These are phyloP conservation scores for Leptopilina drosophilae DNA, from an alignment of 2,888 invertebrate species.

Conservation along the genomic window DNA sequence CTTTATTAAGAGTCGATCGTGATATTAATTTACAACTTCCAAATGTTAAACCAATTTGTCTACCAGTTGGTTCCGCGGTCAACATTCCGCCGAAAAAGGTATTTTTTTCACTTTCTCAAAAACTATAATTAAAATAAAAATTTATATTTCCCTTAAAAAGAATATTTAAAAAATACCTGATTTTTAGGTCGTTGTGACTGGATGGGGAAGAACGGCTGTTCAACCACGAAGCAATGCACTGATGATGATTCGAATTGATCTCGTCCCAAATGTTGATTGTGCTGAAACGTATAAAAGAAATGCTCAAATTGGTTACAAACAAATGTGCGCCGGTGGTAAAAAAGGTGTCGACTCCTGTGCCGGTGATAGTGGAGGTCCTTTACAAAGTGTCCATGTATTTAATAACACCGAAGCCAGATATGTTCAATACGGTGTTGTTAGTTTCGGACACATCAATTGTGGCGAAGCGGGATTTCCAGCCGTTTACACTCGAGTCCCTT, in stretches of 20 bases:
- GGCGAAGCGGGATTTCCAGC: constrained; percentile 75
- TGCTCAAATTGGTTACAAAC: constrained; percentile 75
- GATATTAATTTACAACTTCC: constrained; percentile 77
- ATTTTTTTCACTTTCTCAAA: constrained; percentile 3
- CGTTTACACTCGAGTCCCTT: constrained; percentile 75
- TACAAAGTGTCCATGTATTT: constrained; percentile 77
- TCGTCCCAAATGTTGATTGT: constrained; percentile 73
- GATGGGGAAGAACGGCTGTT: constrained; percentile 85
- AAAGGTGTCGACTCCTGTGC: constrained; percentile 81
- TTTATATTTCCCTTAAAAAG: constrained; percentile 42
- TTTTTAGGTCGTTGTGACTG: constrained; percentile 81
- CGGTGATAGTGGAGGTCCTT: constrained; percentile 85
- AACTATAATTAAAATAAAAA: constrained; percentile 56
- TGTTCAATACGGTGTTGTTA: constrained; percentile 81
- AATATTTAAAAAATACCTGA: constrained; percentile 50
- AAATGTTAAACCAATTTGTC: constrained; percentile 78
- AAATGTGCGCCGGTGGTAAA: constrained; percentile 81
- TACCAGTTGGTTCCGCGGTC: constrained; percentile 75
- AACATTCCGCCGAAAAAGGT: constrained; percentile 57
- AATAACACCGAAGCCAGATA: constrained; percentile 71
- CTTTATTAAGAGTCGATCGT: constrained; percentile 78
- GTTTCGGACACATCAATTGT: constrained; percentile 75
- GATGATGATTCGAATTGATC: constrained; percentile 76
- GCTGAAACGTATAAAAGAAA: constrained; percentile 62
- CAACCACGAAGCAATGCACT: constrained; percentile 79